Evolutionary conservation across 2,113 vertebrate genomes (phyloP).

Genomic region (Petaurus breviceps): DNA sequence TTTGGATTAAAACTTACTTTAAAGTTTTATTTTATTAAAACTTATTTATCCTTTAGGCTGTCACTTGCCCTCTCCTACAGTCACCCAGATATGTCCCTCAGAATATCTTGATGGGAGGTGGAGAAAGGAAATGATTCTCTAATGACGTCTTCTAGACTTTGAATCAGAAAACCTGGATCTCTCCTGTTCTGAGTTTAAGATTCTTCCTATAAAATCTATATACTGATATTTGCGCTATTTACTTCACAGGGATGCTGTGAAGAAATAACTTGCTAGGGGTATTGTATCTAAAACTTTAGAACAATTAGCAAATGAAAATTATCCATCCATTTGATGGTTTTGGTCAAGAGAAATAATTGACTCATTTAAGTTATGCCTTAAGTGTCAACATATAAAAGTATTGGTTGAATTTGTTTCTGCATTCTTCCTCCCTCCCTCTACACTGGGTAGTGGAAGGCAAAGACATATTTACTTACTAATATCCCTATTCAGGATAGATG

Average conservation of each 20-base stretch:
- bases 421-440: background rate
- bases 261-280: background rate
- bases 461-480: background rate
- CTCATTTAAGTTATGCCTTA: background rate
- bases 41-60: background rate
- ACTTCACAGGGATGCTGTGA: background rate
- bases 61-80: background rate
- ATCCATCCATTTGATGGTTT: background rate
- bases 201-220: background rate
- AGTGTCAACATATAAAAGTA: background rate
- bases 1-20: background rate
- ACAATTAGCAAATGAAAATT: background rate
- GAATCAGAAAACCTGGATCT: too few relatives aligned
- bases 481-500: background rate
- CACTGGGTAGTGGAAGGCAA: background rate
- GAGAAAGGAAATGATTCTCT: background rate
- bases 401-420: background rate
- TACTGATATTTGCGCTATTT: background rate
- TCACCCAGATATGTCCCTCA: background rate
- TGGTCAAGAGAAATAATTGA: background rate
- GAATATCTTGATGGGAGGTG: background rate
- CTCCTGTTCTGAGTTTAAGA: background rate
- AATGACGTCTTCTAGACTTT: too few relatives aligned
- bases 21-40: too few relatives aligned
- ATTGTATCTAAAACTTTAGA: background rate